Evolutionary conservation across 2,888 invertebrate species (phyloP), one percentile per base, ranked within the genome.

Genomic region (Encarsia formosa): DNA sequence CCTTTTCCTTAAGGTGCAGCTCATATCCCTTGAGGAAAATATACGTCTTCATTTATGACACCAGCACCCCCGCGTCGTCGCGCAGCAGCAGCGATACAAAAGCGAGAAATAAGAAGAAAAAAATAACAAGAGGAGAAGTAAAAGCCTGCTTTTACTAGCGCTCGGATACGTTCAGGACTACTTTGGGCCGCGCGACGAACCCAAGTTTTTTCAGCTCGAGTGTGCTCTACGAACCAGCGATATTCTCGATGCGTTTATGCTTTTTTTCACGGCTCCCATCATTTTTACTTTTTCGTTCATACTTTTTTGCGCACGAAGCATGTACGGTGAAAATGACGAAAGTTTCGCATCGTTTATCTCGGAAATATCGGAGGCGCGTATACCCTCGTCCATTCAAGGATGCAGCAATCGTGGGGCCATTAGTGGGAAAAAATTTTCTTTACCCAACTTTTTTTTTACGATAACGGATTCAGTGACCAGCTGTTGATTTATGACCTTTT

Each of bases 21-120:
- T 26, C n/a, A n/a, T n/a, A n/a, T n/a, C 18, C 24, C 40, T 34
- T 18, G 15, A 13, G 23, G n/a, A 18, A 19, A 37, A 32, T 49
- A 39, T 37, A 32, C 26, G 42, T 37, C 37, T 49, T 42, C 49
- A 43, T 49, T 49, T 49, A 49, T 23, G 42, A 42, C 22, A 20
- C 15, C 38, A 35, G 16, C 22, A n/a, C 29, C 8, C 11, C 13
- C 38, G 13, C 20, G 15, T 20, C 13, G 23, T 23, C 2, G 24
- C 5, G n/a, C n/a, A n/a, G n/a, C n/a, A n/a, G n/a, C n/a, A n/a
- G n/a, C n/a, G n/a, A n/a, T n/a, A n/a, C n/a, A n/a, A n/a, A n/a
- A n/a, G n/a, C n/a, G n/a, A n/a, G n/a, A n/a, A n/a, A n/a, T n/a
- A n/a, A n/a, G n/a, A n/a, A n/a, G n/a, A n/a, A n/a, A n/a, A n/a